phyloP scores from a whole-genome alignment of 2,888 invertebrate genomes.

The Leptopilina syphax region DNA sequence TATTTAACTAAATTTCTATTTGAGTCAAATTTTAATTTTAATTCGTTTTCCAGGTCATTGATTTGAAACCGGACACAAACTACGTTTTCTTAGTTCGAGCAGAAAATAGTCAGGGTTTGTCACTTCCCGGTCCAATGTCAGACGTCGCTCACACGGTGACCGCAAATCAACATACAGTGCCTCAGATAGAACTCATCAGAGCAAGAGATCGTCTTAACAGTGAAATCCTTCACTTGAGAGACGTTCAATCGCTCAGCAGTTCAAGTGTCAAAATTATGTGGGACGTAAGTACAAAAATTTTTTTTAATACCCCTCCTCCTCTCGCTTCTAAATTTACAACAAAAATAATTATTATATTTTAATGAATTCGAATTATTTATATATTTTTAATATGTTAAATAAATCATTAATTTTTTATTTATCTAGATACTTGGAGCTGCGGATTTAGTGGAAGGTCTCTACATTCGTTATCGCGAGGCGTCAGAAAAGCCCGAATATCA shows the following conservation, averaged over 20 bases:
- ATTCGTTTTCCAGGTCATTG: constrained; percentile 77
- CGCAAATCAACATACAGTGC: constrained; percentile 83
- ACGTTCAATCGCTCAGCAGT: constrained; percentile 84
- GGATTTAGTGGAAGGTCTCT: constrained; percentile 83
- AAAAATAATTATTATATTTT: no score
- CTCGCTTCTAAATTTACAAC: no score
- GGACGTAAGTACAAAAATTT: constrained; percentile 81
- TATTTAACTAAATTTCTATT: no score
- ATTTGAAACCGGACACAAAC: constrained; percentile 87
- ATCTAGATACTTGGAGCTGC: constrained; percentile 77
- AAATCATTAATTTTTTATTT: constrained; percentile 30
- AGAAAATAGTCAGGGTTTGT: constrained; percentile 90
- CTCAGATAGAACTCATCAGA: constrained; percentile 87
- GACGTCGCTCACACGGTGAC: constrained; percentile 84
- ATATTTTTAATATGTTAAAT: no score
- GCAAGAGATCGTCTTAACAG: constrained; percentile 87
- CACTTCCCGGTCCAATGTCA: constrained; percentile 88
- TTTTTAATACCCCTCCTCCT: no score
- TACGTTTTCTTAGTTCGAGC: constrained; percentile 92
- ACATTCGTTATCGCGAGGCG: constrained; percentile 81
- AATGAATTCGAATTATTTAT: no score
- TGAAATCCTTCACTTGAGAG: constrained; percentile 86
- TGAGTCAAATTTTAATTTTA: no score
- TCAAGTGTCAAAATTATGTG: constrained; percentile 88
- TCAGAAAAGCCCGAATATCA: constrained; percentile 80